Evolutionary conservation across 2,888 invertebrate species (phyloP), one percentile per base, ranked within the genome.

Genomic region (Dorcus hopei): DNA sequence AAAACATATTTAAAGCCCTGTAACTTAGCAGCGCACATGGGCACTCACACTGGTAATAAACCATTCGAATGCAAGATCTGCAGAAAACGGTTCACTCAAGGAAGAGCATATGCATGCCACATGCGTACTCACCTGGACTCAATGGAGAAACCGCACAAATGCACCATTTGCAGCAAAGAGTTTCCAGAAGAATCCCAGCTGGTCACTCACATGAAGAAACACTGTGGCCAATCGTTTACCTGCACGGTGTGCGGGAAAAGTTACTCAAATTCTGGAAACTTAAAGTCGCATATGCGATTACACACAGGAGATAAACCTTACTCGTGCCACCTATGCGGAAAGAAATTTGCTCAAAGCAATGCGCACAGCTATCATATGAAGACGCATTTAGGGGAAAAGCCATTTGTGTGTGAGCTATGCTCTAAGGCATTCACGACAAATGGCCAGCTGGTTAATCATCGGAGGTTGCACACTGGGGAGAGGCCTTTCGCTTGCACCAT

Each of bases 401-500:
- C 58, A 49, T 65, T 67, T 57, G 59, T 55, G 9, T 68, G 68
- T 50, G 69, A 70, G 6, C 26, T 61, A 7, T 67, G 65, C 42
- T 48, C 65, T 7, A 65, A 67, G 58, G 54, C 66, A 3, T 70
- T 70, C 42, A 70, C 70, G 26, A 70, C 69, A 48, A 70, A 69
- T 42, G 68, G 69, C 3, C 70, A 70, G 40, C 54, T 70, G 39
- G 57, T 67, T 8, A 70, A 70, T 57, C 70, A 70, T 57, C 59
- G 66, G 8, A 57, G 70, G 43, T 43, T 69, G 40, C 70, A 70
- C 55, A 70, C 70, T 1, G 70, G 76, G 4, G 75, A 77, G 41
- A 71, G 67, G 57, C 76, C 76, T 0, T 76, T 73, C 64, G 66
- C 65, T 3, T 77, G 77, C 63, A 70, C 70, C 14, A 64, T 74